Evolutionary conservation across 1,140 invertebrate genomes (phyloP), one percentile per base, ranked within the genome.

Genomic region (Sarcophaga bullata): DNA sequence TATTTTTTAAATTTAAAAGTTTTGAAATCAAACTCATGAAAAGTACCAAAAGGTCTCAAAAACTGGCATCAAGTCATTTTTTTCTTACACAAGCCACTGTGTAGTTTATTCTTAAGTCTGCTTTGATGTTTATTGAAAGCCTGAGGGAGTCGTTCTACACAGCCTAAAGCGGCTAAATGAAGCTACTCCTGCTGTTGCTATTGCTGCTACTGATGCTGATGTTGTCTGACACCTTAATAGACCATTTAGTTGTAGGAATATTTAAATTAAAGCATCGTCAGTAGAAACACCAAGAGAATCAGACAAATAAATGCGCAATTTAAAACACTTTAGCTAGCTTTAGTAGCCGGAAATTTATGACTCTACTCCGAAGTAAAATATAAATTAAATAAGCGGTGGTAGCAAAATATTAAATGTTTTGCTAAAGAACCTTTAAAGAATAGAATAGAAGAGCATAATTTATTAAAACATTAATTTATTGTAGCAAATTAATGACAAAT

Each of bases 401-500:
- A n/a, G n/a, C 15, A 15, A 62, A 17, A 62, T 37, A 37, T 37
- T 37, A 37, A 37, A 37, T 37, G 25, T 37, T 37, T 37, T 37
- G n/a, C 25, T 37, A 37, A 37, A 37, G 25, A 37, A 37, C 25
- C 25, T 37, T 37, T 37, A 10, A 52, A 52, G 50, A 52, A 52
- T 50, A 50, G 11, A 50, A 50, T 52, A 52, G 13, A 52, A 52
- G 50, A 9, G 25, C 13, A 52, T 7, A 13, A 58, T 58, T n/a
- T 58, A 58, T n/a, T n/a, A 15, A 58, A 11, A 58, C 7, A n/a
- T 13, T 58, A 58, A 68, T 17, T 68, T 68, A 68, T 8, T 19
- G n/a, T 68, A 68, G 17, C 62, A 68, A 68, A 68, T 68, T 68
- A 19, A 68, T 25, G 62, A 68, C 62, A 68, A 68, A 68, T 68